Conservation (phyloP, 2,888 invertebrate genomes). For the Hoplodrina blanda region DNA sequence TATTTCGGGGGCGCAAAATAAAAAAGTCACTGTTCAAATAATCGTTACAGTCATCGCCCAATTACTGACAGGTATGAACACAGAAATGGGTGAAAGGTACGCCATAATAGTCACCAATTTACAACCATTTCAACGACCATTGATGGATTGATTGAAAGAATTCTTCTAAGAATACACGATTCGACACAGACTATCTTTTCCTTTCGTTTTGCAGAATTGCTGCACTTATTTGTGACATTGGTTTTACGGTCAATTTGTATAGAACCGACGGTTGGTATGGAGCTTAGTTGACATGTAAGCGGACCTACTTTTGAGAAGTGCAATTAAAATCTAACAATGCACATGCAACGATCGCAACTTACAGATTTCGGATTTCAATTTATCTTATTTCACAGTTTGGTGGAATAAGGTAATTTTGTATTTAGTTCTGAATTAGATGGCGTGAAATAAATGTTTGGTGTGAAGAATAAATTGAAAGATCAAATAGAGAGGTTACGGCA, state of each 20-base stretch:
- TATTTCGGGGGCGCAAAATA: conserved; percentile 48
- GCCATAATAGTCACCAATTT: conserved; percentile 78
- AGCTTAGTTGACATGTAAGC: conserved; percentile 57
- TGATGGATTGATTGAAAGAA: conserved; percentile 74
- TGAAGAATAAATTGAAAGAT: conserved; percentile 40
- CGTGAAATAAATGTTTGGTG: conserved; percentile 41
- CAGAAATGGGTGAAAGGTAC: conserved; percentile 82
- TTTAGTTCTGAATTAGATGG: conserved; percentile 1
- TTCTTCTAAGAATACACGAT: conserved; percentile 73
- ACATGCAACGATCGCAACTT: conserved; percentile 19
- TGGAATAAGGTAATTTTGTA: conserved; percentile 24
- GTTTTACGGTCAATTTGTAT: conserved; percentile 69
- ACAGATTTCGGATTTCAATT: conserved; percentile 33
- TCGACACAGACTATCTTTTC: conserved; percentile 71
- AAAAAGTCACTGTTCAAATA: conserved; percentile 65
- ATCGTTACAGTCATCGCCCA: conserved; percentile 61
- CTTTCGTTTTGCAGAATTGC: conserved; percentile 69
- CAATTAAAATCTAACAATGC: conserved; percentile 55
- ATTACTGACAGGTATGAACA: conserved; percentile 67
- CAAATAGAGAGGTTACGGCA: conserved; percentile 55
- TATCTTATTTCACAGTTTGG: conserved; percentile 43
- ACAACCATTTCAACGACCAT: conserved; percentile 76
- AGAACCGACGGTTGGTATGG: conserved; percentile 51
- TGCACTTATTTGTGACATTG: conserved; percentile 66
- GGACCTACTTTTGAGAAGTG: conserved; percentile 60